Conservation (phyloP, 2,113 vertebrate genomes). For the Paracanthobrama guichenoti region DNA sequence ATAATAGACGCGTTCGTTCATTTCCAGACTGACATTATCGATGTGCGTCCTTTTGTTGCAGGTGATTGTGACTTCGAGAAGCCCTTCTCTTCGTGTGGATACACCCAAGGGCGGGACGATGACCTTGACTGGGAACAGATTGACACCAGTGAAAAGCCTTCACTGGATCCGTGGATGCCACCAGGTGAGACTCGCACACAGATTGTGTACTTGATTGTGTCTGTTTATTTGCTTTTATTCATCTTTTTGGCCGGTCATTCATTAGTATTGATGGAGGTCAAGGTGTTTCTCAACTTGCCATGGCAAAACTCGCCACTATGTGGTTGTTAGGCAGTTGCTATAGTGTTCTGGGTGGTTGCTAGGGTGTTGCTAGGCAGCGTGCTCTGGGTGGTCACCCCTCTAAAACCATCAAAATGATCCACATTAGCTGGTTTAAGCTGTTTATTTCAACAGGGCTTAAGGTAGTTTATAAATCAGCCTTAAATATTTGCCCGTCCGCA, state of each 20-base stretch:
- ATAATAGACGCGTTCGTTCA: conserved; percentile 63
- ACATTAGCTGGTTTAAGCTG: background rate
- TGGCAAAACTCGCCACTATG: too few relatives aligned
- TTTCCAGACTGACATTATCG: conserved; percentile 62
- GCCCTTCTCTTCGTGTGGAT: conserved; percentile 86
- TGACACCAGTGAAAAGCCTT: conserved; percentile 79
- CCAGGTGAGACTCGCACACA: conserved; percentile 75
- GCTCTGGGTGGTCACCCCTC: background rate
- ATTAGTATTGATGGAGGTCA: too few relatives aligned
- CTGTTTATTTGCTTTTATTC: too few relatives aligned
- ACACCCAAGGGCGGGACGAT: conserved; percentile 89
- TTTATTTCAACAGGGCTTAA: background rate
- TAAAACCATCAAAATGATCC: background rate
- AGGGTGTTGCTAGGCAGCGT: too few relatives aligned
- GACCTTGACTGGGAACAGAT: conserved; percentile 95
- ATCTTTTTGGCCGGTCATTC: too few relatives aligned
- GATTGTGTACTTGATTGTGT: too few relatives aligned
- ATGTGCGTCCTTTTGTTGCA: conserved; percentile 68
- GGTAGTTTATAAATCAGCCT: background rate
- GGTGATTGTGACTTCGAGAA: conserved; percentile 94
- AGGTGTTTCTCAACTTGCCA: too few relatives aligned
- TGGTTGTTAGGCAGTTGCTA: too few relatives aligned
- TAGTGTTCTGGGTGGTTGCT: too few relatives aligned
- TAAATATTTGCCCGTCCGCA: background rate
- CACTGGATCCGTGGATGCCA: conserved; percentile 88